Evolutionary conservation across 2,113 vertebrate genomes (phyloP), one percentile per base, ranked within the genome.

Genomic region (Motacilla alba): DNA sequence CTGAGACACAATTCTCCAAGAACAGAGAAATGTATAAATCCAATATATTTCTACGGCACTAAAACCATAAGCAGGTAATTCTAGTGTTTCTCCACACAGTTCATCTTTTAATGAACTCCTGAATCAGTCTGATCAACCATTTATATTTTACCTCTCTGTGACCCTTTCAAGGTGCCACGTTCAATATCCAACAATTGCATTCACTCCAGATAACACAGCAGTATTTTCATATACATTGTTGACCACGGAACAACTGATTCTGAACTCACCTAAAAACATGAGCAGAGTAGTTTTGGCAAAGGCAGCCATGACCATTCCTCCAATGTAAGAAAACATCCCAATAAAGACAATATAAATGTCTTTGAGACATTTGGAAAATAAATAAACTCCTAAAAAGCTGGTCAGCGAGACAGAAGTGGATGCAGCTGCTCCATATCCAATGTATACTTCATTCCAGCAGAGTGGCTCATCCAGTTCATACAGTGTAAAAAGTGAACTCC

Each of bases 391-490:
- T 14, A 98, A 44, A 92, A 99, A 99, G 94, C 99, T 99, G 41
- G 86, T 97, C 67, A 99, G 79, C 50, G 99, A 99, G 39, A 98
- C 88, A 4, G 97, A 72, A 23, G 98, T 98, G 63, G 96, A 98
- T 15, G 98, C 79, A 6, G 99, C 99, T 11, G 98, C 98, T 46
- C 99, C 99, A 10, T 99, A 99, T 75, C 99, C 99, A 79, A 99
- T 98, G 81, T 99, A 98, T 28, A 99, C 97, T 97, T 98, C 99
- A 70, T 97, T 98, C 99, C 99, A 99, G 98, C 99, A 99, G 67
- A 99, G 98, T 0, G 99, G 99, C 37, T 98, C 93, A 20, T 99
- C 98, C 70, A 99, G 97, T 91, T 99, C 99, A 79, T 99, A 99
- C 2, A 99, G 98, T 1, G 98, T 99, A 70, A 99, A 95, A 86